phyloP scores from a whole-genome alignment of 2,113 vertebrate species.

The Sterrhoptilus dennistouni region DNA sequence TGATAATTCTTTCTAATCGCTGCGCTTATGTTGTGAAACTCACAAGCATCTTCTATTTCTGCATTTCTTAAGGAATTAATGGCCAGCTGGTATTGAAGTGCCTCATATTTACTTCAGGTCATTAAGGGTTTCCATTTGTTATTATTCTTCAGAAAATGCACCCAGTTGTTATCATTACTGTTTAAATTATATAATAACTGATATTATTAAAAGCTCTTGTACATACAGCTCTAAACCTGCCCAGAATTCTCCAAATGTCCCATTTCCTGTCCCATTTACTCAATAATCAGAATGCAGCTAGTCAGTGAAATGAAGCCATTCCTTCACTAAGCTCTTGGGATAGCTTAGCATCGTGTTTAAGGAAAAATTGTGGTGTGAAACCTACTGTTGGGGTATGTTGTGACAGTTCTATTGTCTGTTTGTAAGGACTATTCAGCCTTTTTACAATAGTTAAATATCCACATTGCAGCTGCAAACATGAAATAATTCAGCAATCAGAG shows the following conservation, averaged over 20 bases:
- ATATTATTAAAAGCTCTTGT: not conserved
- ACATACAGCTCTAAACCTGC: not conserved
- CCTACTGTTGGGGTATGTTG: not conserved
- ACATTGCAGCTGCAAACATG: not conserved
- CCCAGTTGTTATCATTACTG: not conserved
- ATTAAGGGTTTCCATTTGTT: not conserved
- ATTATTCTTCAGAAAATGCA: not conserved
- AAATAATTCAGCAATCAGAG: not conserved
- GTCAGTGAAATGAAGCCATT: not conserved
- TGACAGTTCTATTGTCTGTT: not conserved
- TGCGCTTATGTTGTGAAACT: not conserved
- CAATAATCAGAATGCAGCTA: not conserved
- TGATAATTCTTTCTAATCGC: not conserved
- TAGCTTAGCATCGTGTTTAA: not conserved
- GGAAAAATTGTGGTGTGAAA: not conserved
- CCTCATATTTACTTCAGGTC: not conserved
- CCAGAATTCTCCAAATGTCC: not conserved
- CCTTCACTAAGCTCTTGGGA: not conserved
- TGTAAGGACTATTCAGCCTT: not conserved
- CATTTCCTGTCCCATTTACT: not conserved
- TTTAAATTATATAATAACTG: not conserved
- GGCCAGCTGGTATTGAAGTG: not conserved
- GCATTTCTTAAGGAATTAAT: not conserved
- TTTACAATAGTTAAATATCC: not conserved
- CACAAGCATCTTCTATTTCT: not conserved